phyloP scores from a whole-genome alignment of 2,113 vertebrate genomes.

The Amia ocellicauda region DNA sequence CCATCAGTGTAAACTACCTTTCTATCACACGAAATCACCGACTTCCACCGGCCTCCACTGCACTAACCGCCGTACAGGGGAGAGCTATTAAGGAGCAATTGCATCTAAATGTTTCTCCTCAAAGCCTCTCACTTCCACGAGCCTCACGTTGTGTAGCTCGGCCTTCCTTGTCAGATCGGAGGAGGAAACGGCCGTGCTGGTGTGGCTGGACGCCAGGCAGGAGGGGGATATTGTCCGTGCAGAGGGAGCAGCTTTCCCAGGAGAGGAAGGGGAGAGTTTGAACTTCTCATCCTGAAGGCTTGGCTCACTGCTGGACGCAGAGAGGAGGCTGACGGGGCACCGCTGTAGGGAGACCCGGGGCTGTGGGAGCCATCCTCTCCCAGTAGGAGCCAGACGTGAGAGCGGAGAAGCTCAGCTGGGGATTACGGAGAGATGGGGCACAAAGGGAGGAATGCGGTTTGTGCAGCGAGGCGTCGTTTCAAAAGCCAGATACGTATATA shows the following conservation, averaged over 20 bases:
- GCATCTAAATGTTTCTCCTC: not conserved
- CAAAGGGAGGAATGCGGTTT: too few relatives aligned
- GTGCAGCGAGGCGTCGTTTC: not conserved
- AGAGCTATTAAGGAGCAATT: not conserved
- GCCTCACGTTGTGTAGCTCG: not conserved
- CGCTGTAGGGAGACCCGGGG: not conserved
- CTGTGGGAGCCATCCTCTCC: not conserved
- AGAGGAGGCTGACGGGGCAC: not conserved
- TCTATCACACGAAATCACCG: not conserved
- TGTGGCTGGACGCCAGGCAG: not conserved
- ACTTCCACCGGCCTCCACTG: not conserved
- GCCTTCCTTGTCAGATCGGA: slow-evolving; percentile 10
- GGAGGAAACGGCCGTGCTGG: not conserved
- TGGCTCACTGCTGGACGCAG: slow-evolving; percentile 2
- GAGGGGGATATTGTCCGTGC: not conserved
- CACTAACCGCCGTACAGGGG: not conserved
- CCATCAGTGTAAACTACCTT: not conserved
- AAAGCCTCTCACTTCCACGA: not conserved
- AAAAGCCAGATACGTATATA: not conserved
- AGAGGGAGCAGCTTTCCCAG: not conserved
- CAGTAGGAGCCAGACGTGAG: not conserved
- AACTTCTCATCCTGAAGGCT: not conserved
- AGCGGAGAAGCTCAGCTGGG: not conserved
- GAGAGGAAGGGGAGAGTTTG: not conserved
- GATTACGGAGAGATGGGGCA: not conserved